phyloP scores from a whole-genome alignment of 2,888 invertebrate species.

The Chironomus riparius region DNA sequence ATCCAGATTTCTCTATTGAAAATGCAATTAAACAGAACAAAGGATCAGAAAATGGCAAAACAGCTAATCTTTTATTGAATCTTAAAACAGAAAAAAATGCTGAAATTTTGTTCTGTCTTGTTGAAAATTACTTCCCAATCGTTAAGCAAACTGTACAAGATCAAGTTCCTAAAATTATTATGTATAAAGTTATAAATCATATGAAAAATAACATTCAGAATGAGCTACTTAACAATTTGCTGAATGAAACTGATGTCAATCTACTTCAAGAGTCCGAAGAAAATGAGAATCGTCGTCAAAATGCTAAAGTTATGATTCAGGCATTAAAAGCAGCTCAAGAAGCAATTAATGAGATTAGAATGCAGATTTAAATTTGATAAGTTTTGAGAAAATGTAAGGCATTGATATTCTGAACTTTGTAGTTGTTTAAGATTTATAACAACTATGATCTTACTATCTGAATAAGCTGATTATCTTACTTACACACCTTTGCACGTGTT shows the following conservation, averaged over 20 bases:
- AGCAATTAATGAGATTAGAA: too few relatives aligned
- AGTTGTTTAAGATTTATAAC: too few relatives aligned
- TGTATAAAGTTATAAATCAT: conserved; percentile 39
- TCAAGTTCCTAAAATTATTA: background rate
- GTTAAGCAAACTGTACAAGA: background rate
- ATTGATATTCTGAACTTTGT: too few relatives aligned
- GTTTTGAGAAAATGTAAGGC: too few relatives aligned
- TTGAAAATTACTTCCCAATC: background rate
- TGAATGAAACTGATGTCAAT: conserved; percentile 92
- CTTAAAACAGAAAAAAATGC: background rate
- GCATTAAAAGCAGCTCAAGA: conserved; percentile 35
- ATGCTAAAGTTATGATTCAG: conserved; percentile 95
- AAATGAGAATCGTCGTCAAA: conserved; percentile 85
- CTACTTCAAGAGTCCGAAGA: conserved; percentile 94
- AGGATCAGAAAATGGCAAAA: too few relatives aligned
- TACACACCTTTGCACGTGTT: too few relatives aligned
- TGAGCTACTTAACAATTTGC: conserved; percentile 84
- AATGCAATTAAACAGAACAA: conserved; percentile 49
- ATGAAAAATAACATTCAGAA: conserved; percentile 97
- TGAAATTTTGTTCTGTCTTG: conserved; percentile 28
- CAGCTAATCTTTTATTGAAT: too few relatives aligned
- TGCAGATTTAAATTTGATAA: too few relatives aligned
- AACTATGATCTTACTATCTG: too few relatives aligned
- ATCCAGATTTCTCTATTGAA: conserved; percentile 97
- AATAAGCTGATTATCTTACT: too few relatives aligned